Evolutionary conservation across 2,113 vertebrate species (phyloP).

Genomic region (Bubo blakistoni): DNA sequence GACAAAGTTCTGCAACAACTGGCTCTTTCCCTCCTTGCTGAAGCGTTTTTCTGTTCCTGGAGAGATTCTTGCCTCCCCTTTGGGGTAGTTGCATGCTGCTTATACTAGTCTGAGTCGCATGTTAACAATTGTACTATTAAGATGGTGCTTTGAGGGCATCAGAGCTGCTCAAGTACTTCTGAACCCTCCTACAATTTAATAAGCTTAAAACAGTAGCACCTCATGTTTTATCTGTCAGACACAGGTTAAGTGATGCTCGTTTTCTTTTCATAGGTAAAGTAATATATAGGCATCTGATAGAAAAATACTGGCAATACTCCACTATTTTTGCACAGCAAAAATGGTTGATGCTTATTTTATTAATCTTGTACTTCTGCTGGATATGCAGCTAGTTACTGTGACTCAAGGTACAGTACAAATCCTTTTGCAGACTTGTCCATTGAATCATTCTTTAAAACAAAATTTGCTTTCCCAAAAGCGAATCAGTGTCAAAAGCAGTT

Average conservation of each 20-base stretch:
- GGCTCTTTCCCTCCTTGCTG: neutral
- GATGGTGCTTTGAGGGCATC: neutral
- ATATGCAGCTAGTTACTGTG: neutral
- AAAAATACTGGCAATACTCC: neutral
- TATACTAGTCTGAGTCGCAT: neutral
- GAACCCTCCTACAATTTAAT: neutral
- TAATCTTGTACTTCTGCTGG: neutral
- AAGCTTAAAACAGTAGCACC: neutral
- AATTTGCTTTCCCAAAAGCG: neutral
- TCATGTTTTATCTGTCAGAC: neutral
- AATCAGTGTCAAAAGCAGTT: neutral
- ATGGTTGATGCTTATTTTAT: neutral
- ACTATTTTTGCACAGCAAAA: neutral
- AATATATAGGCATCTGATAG: neutral
- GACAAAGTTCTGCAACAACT: neutral
- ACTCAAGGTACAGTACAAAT: neutral
- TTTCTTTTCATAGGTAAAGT: neutral
- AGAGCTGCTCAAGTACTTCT: neutral
- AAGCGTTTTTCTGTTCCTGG: neutral
- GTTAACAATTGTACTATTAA: neutral
- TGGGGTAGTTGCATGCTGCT: neutral
- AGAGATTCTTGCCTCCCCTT: neutral
- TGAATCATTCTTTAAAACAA: neutral
- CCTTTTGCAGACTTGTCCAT: neutral
- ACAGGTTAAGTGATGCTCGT: neutral